Evolutionary conservation across 2,797 vertebrate species (phyloP).

Genomic region (Neomorphus geoffroyi): DNA sequence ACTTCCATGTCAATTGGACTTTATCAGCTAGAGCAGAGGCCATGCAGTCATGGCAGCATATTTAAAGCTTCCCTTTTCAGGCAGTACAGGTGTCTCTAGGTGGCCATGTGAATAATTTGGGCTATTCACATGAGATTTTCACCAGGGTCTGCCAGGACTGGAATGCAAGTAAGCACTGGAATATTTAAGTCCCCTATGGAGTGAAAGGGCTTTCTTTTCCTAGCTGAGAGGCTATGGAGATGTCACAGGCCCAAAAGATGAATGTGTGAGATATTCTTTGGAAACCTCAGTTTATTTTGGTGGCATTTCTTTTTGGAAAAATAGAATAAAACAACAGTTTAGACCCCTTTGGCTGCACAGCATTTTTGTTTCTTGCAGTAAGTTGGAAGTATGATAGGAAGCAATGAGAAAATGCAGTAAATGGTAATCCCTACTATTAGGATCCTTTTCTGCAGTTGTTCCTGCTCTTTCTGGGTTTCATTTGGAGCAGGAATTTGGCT

Average conservation of each 20-base stretch:
- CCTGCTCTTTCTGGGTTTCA: not conserved
- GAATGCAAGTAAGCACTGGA: not conserved
- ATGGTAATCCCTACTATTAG: not conserved
- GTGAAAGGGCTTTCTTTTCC: not conserved
- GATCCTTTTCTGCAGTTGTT: not conserved
- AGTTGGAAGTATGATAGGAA: not conserved
- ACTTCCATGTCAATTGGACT: not conserved
- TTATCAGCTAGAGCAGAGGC: not conserved
- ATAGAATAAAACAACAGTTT: not conserved
- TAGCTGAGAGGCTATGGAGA: not conserved
- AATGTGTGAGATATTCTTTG: not conserved
- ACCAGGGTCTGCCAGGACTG: not conserved
- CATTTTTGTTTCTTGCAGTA: not conserved
- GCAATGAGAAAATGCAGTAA: not conserved
- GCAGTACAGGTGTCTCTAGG: not conserved
- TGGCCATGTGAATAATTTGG: not conserved
- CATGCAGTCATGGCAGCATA: not conserved
- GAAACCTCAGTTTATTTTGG: not conserved
- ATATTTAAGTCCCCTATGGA: not conserved
- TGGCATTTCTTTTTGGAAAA: not conserved
- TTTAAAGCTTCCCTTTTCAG: not conserved
- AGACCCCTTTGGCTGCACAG: not conserved
- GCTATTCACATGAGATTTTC: not conserved
- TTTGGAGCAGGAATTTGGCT: not conserved
- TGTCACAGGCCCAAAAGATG: not conserved